A percentile compares a stretch with the other conserved stretches of the same genome.
phyloP scores from a whole-genome alignment of 2,797 vertebrate species.

The Clarias platycephalus region DNA sequence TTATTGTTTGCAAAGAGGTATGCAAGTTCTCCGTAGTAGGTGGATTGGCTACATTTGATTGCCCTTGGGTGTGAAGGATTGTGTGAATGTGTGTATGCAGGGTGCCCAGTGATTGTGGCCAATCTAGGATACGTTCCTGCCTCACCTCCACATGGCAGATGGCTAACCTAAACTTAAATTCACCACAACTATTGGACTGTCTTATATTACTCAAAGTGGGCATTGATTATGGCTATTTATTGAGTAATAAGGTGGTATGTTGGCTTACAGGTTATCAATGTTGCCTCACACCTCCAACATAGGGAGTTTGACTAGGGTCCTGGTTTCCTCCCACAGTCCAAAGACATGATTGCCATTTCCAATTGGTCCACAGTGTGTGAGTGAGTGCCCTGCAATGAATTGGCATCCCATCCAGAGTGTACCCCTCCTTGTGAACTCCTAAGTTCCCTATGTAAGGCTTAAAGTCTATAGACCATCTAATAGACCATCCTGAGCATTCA shows the following conservation, averaged over 20 bases:
- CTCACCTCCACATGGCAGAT: not conserved
- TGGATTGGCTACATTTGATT: not conserved
- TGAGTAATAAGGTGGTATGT: not conserved
- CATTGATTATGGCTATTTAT: not conserved
- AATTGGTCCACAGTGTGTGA: too few species aligned
- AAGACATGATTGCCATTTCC: too few species aligned
- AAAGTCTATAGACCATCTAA: too few species aligned
- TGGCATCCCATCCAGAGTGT: too few species aligned
- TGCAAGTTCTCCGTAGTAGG: not conserved
- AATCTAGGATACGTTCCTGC: not conserved
- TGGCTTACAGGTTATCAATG: too few species aligned
- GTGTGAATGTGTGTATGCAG: not conserved
- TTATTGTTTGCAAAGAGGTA: not conserved
- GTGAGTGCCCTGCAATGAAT: too few species aligned
- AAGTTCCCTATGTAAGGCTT: too few species aligned
- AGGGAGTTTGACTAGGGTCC: too few species aligned
- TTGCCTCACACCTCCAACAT: too few species aligned
- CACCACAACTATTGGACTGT: not conserved
- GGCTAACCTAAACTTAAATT: not conserved
- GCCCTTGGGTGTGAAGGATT: not conserved
- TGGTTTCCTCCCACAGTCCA: too few species aligned
- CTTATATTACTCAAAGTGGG: not conserved
- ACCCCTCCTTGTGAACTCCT: too few species aligned
- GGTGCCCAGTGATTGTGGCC: not conserved
- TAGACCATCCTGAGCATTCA: not conserved